phyloP scores from a whole-genome alignment of 2,888 invertebrate genomes.

The Loripinus fragilis region DNA sequence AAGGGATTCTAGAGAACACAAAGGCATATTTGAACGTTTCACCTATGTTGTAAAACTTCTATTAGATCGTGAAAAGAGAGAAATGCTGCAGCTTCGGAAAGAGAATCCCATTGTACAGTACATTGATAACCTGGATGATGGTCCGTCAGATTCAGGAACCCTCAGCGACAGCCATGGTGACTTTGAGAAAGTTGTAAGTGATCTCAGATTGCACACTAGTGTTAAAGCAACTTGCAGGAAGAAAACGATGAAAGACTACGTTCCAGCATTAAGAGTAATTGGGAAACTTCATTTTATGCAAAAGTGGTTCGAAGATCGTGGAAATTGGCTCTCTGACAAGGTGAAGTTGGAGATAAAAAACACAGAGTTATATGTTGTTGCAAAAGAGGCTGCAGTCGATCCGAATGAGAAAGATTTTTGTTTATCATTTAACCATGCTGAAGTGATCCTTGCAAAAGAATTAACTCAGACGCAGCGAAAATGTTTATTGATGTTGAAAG shows the following conservation, averaged over 20 bases:
- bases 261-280: conserved; percentile 43
- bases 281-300: conserved; percentile 36
- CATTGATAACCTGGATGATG: too few relatives aligned
- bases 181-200: not conserved
- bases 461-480: too few relatives aligned
- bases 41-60: conserved; percentile 27
- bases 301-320: conserved; percentile 26
- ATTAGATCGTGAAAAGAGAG: conserved; percentile 11
- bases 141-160: too few relatives aligned
- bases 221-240: conserved; percentile 25
- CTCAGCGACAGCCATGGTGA: too few relatives aligned
- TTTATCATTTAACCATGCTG: too few relatives aligned
- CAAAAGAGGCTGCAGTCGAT: conserved; percentile 42
- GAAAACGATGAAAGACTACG: conserved; percentile 49
- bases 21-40: conserved; percentile 31
- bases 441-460: too few relatives aligned
- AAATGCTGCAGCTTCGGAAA: not conserved
- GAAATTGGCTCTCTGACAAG: conserved; percentile 30
- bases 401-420: too few relatives aligned
- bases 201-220: not conserved
- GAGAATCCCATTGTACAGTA: not conserved
- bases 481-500: too few relatives aligned
- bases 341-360: conserved; percentile 39
- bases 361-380: conserved; percentile 44
- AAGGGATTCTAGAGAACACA: conserved; percentile 6